Evolutionary conservation across 2,888 invertebrate species (phyloP), one percentile per base, ranked within the genome.

Genomic region (Hoplodrina ambigua): DNA sequence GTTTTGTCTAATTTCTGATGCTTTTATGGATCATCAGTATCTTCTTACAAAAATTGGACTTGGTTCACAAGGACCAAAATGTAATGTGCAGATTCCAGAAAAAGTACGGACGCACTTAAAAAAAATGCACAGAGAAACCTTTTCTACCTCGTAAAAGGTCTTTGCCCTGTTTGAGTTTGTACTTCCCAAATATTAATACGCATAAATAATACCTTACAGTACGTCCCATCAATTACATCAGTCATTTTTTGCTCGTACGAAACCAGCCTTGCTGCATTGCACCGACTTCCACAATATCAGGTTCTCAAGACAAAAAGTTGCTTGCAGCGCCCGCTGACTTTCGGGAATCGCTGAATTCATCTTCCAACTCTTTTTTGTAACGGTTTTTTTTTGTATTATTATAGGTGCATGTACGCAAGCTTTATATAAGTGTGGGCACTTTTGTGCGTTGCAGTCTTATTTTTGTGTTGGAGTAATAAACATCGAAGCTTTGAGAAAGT

Each of bases 271-370:
- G 37, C 19, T 59, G 63, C 54, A 59, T 19, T 19, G 52, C 56
- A 50, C 30, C 10, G 56, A 30, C 30, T 62, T 59, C 52, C 58
- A 61, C 44, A 59, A 73, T 75, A 75, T 74, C 72, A 73, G 53
- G 71, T 66, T 78, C 53, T 61, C 10, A 19, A 54, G 2, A 20
- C 13, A 70, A 69, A 76, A 72, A 71, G 37, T 25, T n/a, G 17
- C 37, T 65, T 54, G 65, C 62, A 59, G 33, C 75, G 70, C 83
- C 86, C 82, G 84, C 83, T 79, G 86, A 70, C 58, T 88, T 86
- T 85, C 74, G 81, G 86, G 88, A 88, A 87, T 69, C 65, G 78
- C 62, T 63, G 75, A 82, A 72, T 74, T 58, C 59, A 61, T 80
- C 68, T 68, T 44, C 62, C 30, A 55, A 71, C 53, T 55, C 59